A percentile compares a stretch with the other conserved stretches of the same genome.
These are phyloP conservation scores for Styela clava DNA, from an alignment of 23 tunicate genomes.

Conservation along the genomic window DNA sequence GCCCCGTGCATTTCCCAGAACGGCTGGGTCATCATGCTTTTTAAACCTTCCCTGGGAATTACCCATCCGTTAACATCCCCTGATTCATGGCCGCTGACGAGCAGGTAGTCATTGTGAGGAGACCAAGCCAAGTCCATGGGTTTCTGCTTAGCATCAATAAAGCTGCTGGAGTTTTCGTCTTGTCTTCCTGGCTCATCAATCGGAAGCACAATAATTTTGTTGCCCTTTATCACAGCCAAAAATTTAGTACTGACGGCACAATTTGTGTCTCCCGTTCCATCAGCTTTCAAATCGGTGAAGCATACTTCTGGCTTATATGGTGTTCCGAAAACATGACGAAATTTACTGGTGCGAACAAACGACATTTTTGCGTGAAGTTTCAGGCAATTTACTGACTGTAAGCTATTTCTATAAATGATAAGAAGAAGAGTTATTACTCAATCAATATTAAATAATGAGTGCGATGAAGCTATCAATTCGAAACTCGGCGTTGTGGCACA, in stretches of 20 bases:
- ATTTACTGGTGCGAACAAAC: slow-evolving; percentile 12
- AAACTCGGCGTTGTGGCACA: too few relatives aligned
- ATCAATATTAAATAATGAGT: too few relatives aligned
- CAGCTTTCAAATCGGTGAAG: slow-evolving; percentile 1
- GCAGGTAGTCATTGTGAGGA: slow-evolving; percentile 73
- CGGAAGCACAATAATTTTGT: slow-evolving; percentile 3
- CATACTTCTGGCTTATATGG: neutral
- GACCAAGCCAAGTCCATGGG: slow-evolving; percentile 65
- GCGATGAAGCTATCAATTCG: too few relatives aligned
- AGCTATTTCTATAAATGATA: too few relatives aligned
- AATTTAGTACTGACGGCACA: slow-evolving; percentile 10
- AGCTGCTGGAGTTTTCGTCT: neutral
- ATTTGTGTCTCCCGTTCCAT: slow-evolving; percentile 10
- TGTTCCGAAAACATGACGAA: slow-evolving; percentile 17
- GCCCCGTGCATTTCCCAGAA: slow-evolving; percentile 2
- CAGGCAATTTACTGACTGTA: too few relatives aligned
- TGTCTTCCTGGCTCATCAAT: slow-evolving; percentile 10
- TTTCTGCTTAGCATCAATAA: neutral
- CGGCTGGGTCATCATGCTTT: slow-evolving; percentile 7
- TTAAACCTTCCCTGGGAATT: slow-evolving; percentile 77
- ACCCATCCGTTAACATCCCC: slow-evolving; percentile 48
- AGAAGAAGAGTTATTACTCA: too few relatives aligned
- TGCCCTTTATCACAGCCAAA: neutral
- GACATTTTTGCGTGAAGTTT: slow-evolving; percentile 1
- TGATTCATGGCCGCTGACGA: slow-evolving; percentile 73